Percentiles rank a stretch among this genome's conserved stretches.
Evolutionary conservation across 30 jellyfish, hydroid and myxozoan species (phyloP).

Genomic region (Pseudorhiza aurosa): DNA sequence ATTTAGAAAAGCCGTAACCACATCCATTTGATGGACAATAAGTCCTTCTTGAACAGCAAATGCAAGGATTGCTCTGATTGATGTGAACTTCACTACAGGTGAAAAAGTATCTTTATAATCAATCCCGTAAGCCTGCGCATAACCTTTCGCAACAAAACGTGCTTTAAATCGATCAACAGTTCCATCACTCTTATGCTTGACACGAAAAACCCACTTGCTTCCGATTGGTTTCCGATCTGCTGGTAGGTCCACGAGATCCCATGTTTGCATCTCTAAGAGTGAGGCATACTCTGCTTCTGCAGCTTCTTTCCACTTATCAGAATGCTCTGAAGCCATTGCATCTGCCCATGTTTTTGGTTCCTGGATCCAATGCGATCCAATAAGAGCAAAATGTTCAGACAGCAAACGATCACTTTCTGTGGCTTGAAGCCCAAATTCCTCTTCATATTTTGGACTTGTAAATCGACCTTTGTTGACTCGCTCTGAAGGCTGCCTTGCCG

Average conservation of each 20-base stretch:
- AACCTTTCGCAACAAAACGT: slow-evolving; percentile 64
- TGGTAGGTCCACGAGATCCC: slow-evolving; percentile 51
- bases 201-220: slow-evolving; percentile 65
- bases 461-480: neutral
- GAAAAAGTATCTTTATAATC: slow-evolving; percentile 5
- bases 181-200: slow-evolving; percentile 52
- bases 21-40: slow-evolving; percentile 46
- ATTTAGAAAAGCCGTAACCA: slow-evolving; percentile 22
- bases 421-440: neutral
- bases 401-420: neutral
- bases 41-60: slow-evolving; percentile 39
- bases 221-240: slow-evolving; percentile 14
- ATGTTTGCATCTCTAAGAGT: slow-evolving; percentile 18
- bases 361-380: neutral
- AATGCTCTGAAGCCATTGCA: neutral
- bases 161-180: slow-evolving; percentile 52
- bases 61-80: slow-evolving; percentile 31
- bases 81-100: slow-evolving; percentile 29
- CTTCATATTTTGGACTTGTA: neutral
- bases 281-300: slow-evolving; percentile 28
- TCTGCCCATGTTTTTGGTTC: neutral
- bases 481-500: neutral
- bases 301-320: slow-evolving; percentile 50
- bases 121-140: slow-evolving; percentile 44
- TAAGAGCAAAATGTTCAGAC: neutral